A percentile compares a stretch with the other conserved stretches of the same genome.
phyloP scores from a whole-genome alignment of 2,888 invertebrate genomes.

The Latrodectus hesperus region DNA sequence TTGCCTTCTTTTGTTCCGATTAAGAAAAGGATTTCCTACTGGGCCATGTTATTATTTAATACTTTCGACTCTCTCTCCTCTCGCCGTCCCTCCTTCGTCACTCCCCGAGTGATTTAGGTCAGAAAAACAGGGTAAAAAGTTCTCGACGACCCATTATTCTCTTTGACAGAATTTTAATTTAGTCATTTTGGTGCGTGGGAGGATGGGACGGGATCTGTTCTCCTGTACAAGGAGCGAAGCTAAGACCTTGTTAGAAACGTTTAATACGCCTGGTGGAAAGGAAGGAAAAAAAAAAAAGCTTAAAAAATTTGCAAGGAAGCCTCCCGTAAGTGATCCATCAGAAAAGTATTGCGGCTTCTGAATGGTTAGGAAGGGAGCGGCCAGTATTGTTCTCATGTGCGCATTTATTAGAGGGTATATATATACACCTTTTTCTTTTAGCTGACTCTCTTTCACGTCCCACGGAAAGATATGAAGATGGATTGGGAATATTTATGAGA shows the following conservation, averaged over 20 bases:
- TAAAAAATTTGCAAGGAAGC: background rate
- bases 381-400: background rate
- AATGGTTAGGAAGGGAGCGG: background rate
- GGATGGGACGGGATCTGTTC: slow-evolving; percentile 42
- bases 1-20: background rate
- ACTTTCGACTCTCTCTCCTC: background rate
- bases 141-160: slow-evolving; percentile 30
- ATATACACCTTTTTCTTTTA: background rate
- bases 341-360: background rate
- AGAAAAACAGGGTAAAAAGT: slow-evolving; percentile 6
- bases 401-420: background rate
- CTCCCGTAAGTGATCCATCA: background rate
- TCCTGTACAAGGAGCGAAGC: slow-evolving; percentile 20
- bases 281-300: too few species aligned
- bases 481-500: slow-evolving; percentile 1
- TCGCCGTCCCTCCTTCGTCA: background rate
- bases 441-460: background rate
- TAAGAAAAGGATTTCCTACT: background rate
- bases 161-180: slow-evolving; percentile 63
- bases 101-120: slow-evolving; percentile 5
- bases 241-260: slow-evolving; percentile 2
- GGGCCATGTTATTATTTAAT: slow-evolving; percentile 24
- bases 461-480: background rate
- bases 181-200: slow-evolving; percentile 36
- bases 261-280: background rate